These are phyloP conservation scores for Cinclus cinclus DNA, from an alignment of 2,113 vertebrate species.

Conservation along the genomic window DNA sequence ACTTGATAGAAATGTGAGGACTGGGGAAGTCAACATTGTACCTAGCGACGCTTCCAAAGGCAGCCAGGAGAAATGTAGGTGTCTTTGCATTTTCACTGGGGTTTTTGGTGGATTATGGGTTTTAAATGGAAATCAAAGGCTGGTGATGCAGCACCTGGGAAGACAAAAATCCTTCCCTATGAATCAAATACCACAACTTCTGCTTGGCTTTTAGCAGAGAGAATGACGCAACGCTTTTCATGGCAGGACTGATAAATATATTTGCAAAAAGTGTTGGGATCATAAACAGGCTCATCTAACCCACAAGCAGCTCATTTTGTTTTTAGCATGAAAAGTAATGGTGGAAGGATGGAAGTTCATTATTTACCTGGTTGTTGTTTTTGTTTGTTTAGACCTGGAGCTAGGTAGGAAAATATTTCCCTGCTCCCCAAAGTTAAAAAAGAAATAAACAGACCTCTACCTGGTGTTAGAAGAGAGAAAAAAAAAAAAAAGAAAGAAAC, in stretches of 20 bases:
- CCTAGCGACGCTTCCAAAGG: background rate
- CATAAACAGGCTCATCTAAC: background rate
- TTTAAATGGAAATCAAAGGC: background rate
- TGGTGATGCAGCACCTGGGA: background rate
- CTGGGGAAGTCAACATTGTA: background rate
- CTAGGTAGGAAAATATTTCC: background rate
- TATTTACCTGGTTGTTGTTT: background rate
- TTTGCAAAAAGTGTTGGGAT: background rate
- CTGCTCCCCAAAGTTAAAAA: background rate
- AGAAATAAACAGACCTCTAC: background rate
- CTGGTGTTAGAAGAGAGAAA: background rate
- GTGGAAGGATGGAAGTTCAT: background rate
- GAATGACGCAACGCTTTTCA: background rate
- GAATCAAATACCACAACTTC: background rate
- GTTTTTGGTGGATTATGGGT: background rate
- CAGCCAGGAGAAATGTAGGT: background rate
- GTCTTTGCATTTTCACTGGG: background rate
- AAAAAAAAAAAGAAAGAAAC: too few relatives aligned
- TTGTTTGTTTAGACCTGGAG: background rate
- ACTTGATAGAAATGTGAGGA: background rate
- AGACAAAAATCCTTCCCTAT: background rate
- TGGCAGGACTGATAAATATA: background rate
- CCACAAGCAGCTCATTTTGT: background rate
- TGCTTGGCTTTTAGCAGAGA: background rate
- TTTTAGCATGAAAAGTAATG: slow-evolving; percentile 16